phyloP scores from a whole-genome alignment of 2,113 vertebrate genomes.

The Callipepla squamata region DNA sequence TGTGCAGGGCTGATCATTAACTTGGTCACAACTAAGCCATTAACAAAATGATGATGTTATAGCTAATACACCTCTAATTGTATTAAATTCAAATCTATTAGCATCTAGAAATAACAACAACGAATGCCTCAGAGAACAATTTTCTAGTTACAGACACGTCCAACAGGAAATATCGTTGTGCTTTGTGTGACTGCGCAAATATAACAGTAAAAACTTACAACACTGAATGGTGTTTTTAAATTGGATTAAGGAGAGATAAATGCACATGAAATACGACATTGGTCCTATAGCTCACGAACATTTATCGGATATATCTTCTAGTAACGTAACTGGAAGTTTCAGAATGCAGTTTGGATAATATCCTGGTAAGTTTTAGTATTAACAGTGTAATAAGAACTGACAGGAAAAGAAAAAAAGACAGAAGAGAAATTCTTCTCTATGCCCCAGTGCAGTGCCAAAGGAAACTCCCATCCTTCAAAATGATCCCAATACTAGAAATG shows the following conservation, averaged over 20 bases:
- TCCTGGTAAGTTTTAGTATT: not conserved
- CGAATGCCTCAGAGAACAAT: not conserved
- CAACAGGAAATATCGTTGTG: not conserved
- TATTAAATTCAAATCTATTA: not conserved
- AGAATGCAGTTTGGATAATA: not conserved
- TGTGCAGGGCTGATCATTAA: not conserved
- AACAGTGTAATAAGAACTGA: conserved; percentile 12
- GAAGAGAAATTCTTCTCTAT: not conserved
- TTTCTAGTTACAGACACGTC: not conserved
- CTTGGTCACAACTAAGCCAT: not conserved
- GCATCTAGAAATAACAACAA: not conserved
- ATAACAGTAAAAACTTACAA: not conserved
- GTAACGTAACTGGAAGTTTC: not conserved
- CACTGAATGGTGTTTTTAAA: not conserved
- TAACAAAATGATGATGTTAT: not conserved
- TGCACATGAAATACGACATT: not conserved
- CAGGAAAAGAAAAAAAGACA: not conserved
- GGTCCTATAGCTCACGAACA: not conserved
- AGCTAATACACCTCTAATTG: conserved; percentile 4
- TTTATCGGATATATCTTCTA: not conserved
- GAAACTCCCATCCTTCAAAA: conserved; percentile 7
- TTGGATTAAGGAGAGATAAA: not conserved
- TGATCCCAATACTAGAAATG: not conserved
- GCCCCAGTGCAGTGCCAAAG: not conserved
- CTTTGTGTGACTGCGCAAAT: not conserved